Evolutionary conservation across 2,113 vertebrate species (phyloP).

Genomic region (Passerina amoena): DNA sequence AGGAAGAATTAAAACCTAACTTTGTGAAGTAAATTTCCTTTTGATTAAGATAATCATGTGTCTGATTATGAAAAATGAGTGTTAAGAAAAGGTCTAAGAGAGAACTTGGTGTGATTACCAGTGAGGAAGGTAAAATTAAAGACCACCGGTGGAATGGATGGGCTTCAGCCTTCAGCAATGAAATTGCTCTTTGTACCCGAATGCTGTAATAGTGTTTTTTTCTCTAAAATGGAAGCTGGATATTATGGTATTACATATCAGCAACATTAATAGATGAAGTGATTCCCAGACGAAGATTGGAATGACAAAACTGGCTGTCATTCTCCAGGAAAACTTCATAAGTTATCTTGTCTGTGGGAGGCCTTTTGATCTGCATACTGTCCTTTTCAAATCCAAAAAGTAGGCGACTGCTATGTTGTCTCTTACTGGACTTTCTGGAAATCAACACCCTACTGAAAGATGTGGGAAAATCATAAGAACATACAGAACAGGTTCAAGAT

Average conservation of each 20-base stretch:
- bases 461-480: neutral
- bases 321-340: neutral
- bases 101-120: neutral
- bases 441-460: neutral
- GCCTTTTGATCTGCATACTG: neutral
- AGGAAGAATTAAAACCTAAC: neutral
- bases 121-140: neutral
- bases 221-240: neutral
- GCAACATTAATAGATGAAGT: neutral
- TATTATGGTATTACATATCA: neutral
- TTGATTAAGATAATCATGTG: neutral
- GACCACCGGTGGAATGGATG: neutral
- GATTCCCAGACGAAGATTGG: neutral
- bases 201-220: rapidly evolving
- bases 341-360: neutral
- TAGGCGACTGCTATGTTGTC: neutral
- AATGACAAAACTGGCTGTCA: neutral
- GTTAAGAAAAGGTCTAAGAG: neutral
- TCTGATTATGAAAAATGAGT: neutral
- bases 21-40: neutral
- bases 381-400: neutral
- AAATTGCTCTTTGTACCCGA: neutral
- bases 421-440: neutral
- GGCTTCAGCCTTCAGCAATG: neutral
- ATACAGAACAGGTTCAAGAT: neutral